A percentile compares a stretch with the other conserved stretches of the same genome.
These are phyloP conservation scores for Pharmacophagus antenor DNA, from an alignment of 2,888 invertebrate species.

Conservation along the genomic window DNA sequence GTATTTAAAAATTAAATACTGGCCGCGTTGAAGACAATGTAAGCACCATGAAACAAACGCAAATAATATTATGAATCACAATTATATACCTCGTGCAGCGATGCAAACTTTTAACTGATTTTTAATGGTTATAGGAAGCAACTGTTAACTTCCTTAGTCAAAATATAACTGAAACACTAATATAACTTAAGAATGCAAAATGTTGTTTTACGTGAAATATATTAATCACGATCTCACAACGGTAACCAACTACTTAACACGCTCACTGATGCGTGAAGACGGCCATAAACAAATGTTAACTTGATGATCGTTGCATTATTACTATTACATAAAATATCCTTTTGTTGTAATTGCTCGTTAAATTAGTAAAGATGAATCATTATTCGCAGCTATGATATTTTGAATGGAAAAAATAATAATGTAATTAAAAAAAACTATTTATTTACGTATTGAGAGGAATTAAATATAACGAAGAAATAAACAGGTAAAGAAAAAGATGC, in stretches of 20 bases:
- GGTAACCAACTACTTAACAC: neutral
- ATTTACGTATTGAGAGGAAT: too few species aligned
- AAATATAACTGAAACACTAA: neutral
- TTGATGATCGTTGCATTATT: neutral
- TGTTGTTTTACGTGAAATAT: neutral
- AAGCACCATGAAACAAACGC: neutral
- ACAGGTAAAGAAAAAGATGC: too few species aligned
- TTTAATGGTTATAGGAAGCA: neutral
- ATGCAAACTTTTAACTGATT: neutral
- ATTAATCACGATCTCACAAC: neutral
- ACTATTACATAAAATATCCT: neutral
- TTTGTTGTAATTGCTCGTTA: neutral
- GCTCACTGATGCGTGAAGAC: neutral
- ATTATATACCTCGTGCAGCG: neutral
- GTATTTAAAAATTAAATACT: neutral
- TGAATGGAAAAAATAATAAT: too few species aligned
- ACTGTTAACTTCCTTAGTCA: neutral
- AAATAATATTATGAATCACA: neutral
- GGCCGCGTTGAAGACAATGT: neutral
- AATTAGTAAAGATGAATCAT: neutral
- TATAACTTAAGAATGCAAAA: neutral
- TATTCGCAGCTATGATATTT: neutral
- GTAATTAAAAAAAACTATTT: too few species aligned
- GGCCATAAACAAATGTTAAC: neutral
- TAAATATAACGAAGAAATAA: too few species aligned